Evolutionary conservation across 2,888 invertebrate species (phyloP).

Genomic region (Latrodectus elegans): DNA sequence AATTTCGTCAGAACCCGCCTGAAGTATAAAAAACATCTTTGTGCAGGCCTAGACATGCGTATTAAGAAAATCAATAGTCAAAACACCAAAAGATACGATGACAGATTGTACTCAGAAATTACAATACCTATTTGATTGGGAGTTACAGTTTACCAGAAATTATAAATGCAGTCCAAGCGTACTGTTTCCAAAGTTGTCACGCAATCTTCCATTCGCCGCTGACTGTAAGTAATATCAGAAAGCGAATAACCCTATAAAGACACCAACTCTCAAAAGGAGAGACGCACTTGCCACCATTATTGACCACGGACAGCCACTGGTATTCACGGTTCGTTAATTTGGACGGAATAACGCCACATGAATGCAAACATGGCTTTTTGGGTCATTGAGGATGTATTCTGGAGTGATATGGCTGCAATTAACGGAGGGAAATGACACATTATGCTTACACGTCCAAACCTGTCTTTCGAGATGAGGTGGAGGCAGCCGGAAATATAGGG

Average conservation of each 20-base stretch:
- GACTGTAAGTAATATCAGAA: background rate
- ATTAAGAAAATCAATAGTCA: too few species aligned
- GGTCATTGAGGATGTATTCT: background rate
- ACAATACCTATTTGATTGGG: too few species aligned
- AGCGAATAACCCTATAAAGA: slow-evolving; percentile 43
- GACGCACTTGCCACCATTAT: slow-evolving; percentile 4
- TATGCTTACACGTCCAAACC: background rate
- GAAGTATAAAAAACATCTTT: too few species aligned
- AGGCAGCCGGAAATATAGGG: too few species aligned
- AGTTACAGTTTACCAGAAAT: too few species aligned
- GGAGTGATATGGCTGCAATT: background rate
- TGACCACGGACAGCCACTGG: slow-evolving; percentile 6
- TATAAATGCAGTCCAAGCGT: too few species aligned
- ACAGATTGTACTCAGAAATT: too few species aligned
- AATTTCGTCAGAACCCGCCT: too few species aligned
- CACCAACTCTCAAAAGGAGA: background rate
- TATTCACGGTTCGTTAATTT: slow-evolving; percentile 27
- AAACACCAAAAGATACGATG: too few species aligned
- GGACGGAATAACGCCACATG: background rate
- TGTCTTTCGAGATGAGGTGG: background rate
- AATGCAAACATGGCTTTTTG: background rate
- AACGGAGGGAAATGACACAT: background rate
- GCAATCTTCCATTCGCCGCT: slow-evolving; percentile 14
- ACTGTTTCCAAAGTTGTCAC: slow-evolving; percentile 14
- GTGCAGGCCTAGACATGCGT: too few species aligned